phyloP scores from a whole-genome alignment of 1,140 invertebrate species.

The Grapholita molesta region DNA sequence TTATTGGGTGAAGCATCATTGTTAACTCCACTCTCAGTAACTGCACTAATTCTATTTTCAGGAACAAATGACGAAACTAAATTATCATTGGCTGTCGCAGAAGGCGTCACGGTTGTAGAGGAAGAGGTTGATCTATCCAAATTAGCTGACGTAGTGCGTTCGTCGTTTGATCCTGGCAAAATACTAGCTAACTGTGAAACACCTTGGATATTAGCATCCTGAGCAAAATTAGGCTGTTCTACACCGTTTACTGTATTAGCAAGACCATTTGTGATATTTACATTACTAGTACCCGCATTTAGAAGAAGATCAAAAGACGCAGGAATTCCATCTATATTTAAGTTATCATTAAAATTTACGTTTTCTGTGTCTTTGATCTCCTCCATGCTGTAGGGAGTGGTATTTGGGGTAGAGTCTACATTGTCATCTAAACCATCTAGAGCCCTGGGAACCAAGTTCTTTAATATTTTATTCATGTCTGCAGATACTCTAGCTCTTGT shows the following conservation, averaged over 20 bases:
- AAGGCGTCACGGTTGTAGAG: not conserved
- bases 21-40: slow-evolving; percentile 36
- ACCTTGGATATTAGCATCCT: not conserved
- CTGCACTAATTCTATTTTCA: not conserved
- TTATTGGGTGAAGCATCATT: not conserved
- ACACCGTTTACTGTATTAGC: not conserved
- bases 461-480: slow-evolving; percentile 68
- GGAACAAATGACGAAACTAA: slow-evolving; percentile 2
- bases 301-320: not conserved
- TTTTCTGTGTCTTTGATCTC: slow-evolving; percentile 70
- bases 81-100: not conserved
- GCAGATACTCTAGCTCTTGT: slow-evolving; percentile 62
- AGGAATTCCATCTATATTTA: not conserved
- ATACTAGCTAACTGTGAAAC: not conserved
- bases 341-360: not conserved
- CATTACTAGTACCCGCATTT: not conserved
- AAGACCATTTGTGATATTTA: slow-evolving; percentile 9
- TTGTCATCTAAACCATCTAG: slow-evolving; percentile 49
- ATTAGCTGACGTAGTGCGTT: not conserved
- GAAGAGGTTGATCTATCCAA: not conserved
- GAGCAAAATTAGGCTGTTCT: not conserved
- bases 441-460: slow-evolving; percentile 58
- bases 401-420: slow-evolving; percentile 48
- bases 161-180: not conserved
- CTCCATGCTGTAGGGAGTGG: slow-evolving; percentile 70